Evolutionary conservation across 2,888 invertebrate genomes (phyloP), one percentile per base, ranked within the genome.

Genomic region (Epirrhoe tristata): DNA sequence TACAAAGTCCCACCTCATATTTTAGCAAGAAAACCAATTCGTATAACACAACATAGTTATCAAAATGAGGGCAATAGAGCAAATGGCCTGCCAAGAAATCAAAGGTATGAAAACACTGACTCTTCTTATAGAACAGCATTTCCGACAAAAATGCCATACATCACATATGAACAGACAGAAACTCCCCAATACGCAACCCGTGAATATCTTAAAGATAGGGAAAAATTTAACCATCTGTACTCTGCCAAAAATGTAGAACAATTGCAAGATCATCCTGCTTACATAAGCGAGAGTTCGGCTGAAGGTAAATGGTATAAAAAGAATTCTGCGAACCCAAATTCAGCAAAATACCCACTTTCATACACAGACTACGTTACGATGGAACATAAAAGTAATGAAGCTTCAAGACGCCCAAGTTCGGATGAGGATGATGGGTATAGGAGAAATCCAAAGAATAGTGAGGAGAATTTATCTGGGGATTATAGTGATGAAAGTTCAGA

Each of bases 181-280:
- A 72, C 75, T 34, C 79, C 78, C 16, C 73, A 69, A 36, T 78
- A 81, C 60, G 75, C 74, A 8, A 72, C 70, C 32, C 62, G 70
- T 51, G 70, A 78, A 56, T 73, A 79, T 63, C 67, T 81, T 1
- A 71, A 76, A 59, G 66, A 78, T 31, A 78, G 74, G 61, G 70
- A 81, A 50, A 73, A 81, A 59, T 77, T 74, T 53, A 78, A 74
- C 50, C 66, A 60, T 54, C 56, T 77, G 32, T 79, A 80, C 36
- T 48, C 71, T 10, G 73, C 76, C 0, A 66, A 70, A 57, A 43
- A 48, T 7, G 24, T 59, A 2, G 8, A 63, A 14, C 46, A 67
- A 54, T 62, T 16, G 6, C 62, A 50, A 54, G n/a, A 57, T 63
- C 61, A 59, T 31, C 36, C 48, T 48, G 48, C 16, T 16, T 16